Percentiles rank a stretch among this genome's conserved stretches.
These are phyloP conservation scores for Heliconius ismenius DNA, from an alignment of 2,888 invertebrate genomes.

Conservation along the genomic window DNA sequence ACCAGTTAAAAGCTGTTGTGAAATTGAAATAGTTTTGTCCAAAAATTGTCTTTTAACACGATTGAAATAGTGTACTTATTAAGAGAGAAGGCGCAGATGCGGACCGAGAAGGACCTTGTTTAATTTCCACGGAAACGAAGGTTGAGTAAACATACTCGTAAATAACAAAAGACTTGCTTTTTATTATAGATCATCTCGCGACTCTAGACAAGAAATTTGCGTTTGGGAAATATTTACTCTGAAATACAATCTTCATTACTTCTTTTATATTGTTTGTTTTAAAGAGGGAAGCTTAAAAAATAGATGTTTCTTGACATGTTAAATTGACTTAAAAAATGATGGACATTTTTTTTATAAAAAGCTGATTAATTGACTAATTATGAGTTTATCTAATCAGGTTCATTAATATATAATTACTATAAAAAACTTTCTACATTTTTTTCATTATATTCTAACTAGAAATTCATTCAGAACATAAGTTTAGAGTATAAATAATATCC, in stretches of 20 bases:
- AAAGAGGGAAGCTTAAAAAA: not conserved
- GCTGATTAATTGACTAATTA: not conserved
- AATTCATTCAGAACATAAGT: not conserved
- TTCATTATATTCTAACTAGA: not conserved
- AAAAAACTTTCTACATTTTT: not conserved
- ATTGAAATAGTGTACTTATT: not conserved
- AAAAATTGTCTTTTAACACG: not conserved
- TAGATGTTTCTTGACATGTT: not conserved
- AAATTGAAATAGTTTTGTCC: not conserved
- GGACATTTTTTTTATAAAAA: not conserved
- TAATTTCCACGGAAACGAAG: constrained; percentile 16
- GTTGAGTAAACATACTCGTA: constrained; percentile 7
- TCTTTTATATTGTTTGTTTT: not conserved
- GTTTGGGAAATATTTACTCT: not conserved
- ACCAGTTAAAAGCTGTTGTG: no score
- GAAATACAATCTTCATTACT: not conserved
- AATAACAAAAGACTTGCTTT: constrained; percentile 1
- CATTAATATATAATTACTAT: no score
- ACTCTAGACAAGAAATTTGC: not conserved
- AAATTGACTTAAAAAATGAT: not conserved
- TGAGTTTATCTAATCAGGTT: not conserved
- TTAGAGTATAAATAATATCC: not conserved
- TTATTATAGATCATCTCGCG: not conserved
- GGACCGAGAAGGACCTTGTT: not conserved
- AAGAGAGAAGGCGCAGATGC: not conserved